phyloP scores from a whole-genome alignment of 2,888 invertebrate genomes.

The Panzeria rudis region DNA sequence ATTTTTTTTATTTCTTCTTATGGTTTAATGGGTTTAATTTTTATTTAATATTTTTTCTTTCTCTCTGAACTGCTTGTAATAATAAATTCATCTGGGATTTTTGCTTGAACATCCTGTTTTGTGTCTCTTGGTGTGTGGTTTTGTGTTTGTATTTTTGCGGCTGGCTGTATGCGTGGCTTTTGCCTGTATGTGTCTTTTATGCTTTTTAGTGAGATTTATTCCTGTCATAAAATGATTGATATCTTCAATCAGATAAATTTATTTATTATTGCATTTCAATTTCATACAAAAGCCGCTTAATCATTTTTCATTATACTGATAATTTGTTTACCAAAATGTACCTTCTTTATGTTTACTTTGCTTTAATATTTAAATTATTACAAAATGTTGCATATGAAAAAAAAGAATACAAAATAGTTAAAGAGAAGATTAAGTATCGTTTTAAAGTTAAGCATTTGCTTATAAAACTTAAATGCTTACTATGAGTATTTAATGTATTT shows the following conservation, averaged over 20 bases:
- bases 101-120: constrained; percentile 17
- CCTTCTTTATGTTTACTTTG: background rate
- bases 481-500: no score
- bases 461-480: no score
- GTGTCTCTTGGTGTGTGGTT: background rate
- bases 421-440: background rate
- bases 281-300: constrained; percentile 14
- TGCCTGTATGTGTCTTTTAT: background rate
- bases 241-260: constrained; percentile 55
- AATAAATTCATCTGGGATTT: constrained; percentile 14
- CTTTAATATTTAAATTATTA: constrained; percentile 16
- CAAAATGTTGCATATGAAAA: background rate
- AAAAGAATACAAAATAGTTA: background rate
- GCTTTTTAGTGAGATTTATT: constrained; percentile 4
- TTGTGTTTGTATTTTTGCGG: background rate
- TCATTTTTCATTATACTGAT: constrained; percentile 20
- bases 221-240: constrained; percentile 64
- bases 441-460: no score
- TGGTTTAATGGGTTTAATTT: constrained; percentile 24
- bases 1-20: constrained; percentile 14
- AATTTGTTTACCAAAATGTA: constrained; percentile 15
- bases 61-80: background rate
- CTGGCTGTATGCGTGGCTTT: background rate
- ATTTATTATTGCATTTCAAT: constrained; percentile 49
- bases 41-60: background rate